Base-by-base conservation (phyloP, 2,113 vertebrate species). In the Tautogolabrus adspersus region DNA sequence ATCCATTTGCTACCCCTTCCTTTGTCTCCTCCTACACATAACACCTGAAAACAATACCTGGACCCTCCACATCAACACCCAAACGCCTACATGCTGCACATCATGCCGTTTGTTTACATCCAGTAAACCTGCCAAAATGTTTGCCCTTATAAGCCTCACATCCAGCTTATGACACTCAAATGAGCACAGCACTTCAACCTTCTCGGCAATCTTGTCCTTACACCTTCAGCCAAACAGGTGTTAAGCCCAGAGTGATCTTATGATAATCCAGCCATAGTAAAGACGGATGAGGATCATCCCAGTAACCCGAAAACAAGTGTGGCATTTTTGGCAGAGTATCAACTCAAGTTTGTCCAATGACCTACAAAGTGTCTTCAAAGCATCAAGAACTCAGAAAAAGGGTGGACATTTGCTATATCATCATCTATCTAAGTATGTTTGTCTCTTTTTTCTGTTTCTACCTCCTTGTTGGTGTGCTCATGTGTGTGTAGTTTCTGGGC, bases 271-370 rank as follows among this genome's bases (percentile, higher is more conserved):
- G 37, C 22, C 44, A 70, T 18, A 59, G 76, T 76, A 61, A 77
- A 69, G 81, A 87, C 78, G 61, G 87, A 63, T 34, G n/a, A 21
- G 81, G 88, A 92, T 93, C 69, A 92, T 88, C 88, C 88, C 26
- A 16, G 74, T 75, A 73, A 72, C 71, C 23, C 3, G 58, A 82
- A 82, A 79, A 73, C 57, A 74, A 69, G 59, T 84, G 78, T n/a
- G 58, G 67, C 64, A 57, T 16, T 58, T 58, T 8, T 37, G 37
- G 13, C 52, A 4, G 15, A n/a, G 55, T 51, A 54, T 21, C 22
- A 66, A 63, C 63, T 72, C 16, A 2, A 56, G 19, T 55, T 66
- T 46, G 52, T 65, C 47, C 51, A 38, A 23, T 72, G 59, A 66
- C 58, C 61, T 65, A n/a, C 12, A 59, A 80, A 57, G 69, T 23